Evolutionary conservation across 2,113 vertebrate species (phyloP).

Genomic region (Xenotilapia flavipinnis): DNA sequence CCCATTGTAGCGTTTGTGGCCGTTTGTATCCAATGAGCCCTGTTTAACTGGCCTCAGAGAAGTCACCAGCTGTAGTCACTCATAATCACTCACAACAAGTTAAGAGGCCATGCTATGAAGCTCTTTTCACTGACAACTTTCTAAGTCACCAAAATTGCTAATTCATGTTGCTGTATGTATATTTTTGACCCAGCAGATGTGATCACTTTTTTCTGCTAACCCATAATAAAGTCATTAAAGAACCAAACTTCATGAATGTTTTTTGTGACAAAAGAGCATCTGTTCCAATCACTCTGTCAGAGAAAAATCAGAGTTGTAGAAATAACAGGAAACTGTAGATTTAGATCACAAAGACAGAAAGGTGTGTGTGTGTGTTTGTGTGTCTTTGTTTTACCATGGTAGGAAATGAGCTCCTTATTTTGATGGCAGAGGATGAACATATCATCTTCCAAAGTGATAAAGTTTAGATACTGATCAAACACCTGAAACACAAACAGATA

Average conservation of each 20-base stretch:
- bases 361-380: not conserved
- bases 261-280: not conserved
- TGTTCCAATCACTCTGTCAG: not conserved
- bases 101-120: too few species aligned
- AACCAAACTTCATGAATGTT: not conserved
- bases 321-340: not conserved
- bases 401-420: slow-evolving; percentile 94
- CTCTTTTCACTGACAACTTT: too few species aligned
- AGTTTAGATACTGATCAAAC: slow-evolving; percentile 98
- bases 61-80: too few species aligned
- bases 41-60: too few species aligned
- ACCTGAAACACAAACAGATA: slow-evolving; percentile 71
- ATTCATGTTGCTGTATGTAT: not conserved
- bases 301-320: not conserved
- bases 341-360: not conserved
- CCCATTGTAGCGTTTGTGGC: too few species aligned
- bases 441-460: slow-evolving; percentile 98
- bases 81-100: too few species aligned
- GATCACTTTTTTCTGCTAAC: not conserved
- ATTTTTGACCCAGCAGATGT: not conserved
- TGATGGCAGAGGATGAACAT: slow-evolving; percentile 97
- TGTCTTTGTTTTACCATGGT: slow-evolving; percentile 79
- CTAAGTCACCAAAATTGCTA: too few species aligned
- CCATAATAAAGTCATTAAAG: not conserved
- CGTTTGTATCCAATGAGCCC: too few species aligned